Evolutionary conservation across 1,140 invertebrate genomes (phyloP).

Genomic region (Lucilia sericata): DNA sequence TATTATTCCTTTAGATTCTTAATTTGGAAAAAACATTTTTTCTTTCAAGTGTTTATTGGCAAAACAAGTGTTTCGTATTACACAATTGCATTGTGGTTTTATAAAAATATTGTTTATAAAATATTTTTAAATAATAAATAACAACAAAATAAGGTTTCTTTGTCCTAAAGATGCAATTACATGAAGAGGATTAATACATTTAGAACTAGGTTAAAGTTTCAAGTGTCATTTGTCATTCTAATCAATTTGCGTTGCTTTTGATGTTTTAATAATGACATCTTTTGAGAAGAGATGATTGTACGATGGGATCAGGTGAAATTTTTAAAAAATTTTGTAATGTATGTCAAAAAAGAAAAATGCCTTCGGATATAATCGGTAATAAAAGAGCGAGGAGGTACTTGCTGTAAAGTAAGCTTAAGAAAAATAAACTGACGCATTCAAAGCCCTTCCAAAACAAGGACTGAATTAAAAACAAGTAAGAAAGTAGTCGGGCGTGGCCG

Average conservation of each 20-base stretch:
- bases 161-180: not conserved
- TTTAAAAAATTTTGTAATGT: not conserved
- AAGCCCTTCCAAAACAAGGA: too few species aligned
- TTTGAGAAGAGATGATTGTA: not conserved
- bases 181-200: not conserved
- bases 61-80: slow-evolving; percentile 27
- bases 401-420: too few species aligned
- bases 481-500: too few species aligned
- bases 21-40: not conserved
- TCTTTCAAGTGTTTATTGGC: not conserved
- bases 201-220: not conserved
- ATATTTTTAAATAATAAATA: not conserved
- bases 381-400: too few species aligned
- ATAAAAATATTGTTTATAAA: too few species aligned
- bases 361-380: too few species aligned
- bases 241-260: slow-evolving; percentile 1
- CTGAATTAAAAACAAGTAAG: too few species aligned
- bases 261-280: not conserved
- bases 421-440: too few species aligned
- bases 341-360: too few species aligned
- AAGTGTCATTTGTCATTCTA: slow-evolving; percentile 1
- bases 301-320: not conserved
- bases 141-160: not conserved
- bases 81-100: not conserved
- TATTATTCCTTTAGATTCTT: not conserved